A percentile compares a stretch with the other conserved stretches of the same genome.
These are phyloP conservation scores for Ptychoptera albimana DNA, from an alignment of 2,888 invertebrate genomes.

Conservation along the genomic window DNA sequence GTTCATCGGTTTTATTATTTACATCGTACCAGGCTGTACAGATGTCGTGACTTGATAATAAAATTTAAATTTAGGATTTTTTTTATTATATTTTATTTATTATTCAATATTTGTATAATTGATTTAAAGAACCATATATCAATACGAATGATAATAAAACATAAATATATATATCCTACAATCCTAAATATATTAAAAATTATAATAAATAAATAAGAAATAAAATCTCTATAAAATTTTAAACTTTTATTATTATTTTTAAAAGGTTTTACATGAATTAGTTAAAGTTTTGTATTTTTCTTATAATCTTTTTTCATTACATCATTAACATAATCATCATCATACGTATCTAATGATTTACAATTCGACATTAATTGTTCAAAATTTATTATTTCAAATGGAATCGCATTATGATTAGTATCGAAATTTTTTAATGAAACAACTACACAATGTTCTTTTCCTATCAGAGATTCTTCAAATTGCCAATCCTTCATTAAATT, in stretches of 20 bases:
- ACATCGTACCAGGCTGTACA: constrained; percentile 1
- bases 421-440: constrained; percentile 41
- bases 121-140: no score
- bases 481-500: constrained; percentile 45
- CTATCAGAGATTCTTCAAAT: constrained; percentile 72
- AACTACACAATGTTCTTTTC: constrained; percentile 60
- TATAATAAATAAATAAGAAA: no score
- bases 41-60: not conserved
- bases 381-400: constrained; percentile 40
- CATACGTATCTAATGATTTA: constrained; percentile 33
- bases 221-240: no score
- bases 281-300: no score
- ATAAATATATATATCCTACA: no score
- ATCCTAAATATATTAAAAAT: no score
- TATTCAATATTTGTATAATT: no score
- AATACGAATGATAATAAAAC: not conserved
- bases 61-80: no score
- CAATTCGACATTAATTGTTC: constrained; percentile 41
- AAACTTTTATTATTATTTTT: no score
- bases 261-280: no score
- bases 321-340: constrained; percentile 36
- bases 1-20: not conserved
- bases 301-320: constrained; percentile 42
- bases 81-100: no score
- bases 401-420: constrained; percentile 13